Evolutionary conservation across 64 coral and sea anemone genomes (phyloP).

Genomic region (Actinia tenebrosa): DNA sequence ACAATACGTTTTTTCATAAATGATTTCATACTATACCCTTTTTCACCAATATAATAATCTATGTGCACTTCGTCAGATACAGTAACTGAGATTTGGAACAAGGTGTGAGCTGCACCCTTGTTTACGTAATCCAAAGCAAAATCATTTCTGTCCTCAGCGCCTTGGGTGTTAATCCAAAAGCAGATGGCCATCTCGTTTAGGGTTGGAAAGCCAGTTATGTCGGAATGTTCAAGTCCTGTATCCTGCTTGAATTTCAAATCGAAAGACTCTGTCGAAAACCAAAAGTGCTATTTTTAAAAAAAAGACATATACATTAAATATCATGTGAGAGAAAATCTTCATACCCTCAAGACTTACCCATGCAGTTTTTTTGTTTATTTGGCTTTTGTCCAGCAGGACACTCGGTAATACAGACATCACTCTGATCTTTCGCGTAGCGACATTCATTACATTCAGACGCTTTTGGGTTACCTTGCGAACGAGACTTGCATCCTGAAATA

Average conservation of each 20-base stretch:
- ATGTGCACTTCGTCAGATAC: background rate
- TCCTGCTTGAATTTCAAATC: background rate
- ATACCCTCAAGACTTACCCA: background rate
- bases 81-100: background rate
- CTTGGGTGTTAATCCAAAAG: background rate
- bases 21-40: background rate
- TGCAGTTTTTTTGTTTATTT: background rate
- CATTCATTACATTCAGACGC: slow-evolving; percentile 11
- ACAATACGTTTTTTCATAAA: background rate
- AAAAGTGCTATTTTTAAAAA: background rate
- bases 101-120: background rate
- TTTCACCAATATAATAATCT: background rate
- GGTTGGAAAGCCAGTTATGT: background rate
- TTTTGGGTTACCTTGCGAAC: background rate
- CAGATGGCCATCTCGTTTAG: background rate
- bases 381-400: background rate
- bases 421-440: background rate
- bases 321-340: no score
- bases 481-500: background rate
- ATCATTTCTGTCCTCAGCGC: background rate
- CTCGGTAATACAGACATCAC: background rate
- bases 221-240: background rate
- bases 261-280: background rate
- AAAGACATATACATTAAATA: no score
- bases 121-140: background rate